Evolutionary conservation across 2,888 invertebrate genomes (phyloP).

Genomic region (Drosophila formosana): DNA sequence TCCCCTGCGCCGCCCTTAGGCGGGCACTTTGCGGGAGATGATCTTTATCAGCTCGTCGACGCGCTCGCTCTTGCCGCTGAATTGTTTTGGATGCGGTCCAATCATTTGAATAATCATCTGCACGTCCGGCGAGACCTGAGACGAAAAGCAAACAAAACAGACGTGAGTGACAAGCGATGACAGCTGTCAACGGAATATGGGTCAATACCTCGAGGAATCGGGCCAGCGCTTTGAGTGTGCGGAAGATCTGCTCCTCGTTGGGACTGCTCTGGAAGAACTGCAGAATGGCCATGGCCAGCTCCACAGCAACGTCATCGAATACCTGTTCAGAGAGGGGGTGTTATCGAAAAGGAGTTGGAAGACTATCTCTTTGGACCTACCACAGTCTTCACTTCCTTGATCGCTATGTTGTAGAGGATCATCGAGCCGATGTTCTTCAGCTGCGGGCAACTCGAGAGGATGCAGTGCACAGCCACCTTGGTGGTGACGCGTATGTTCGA

Average conservation of each 20-base stretch:
- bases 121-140: constrained; percentile 93
- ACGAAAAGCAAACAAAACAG: constrained; percentile 83
- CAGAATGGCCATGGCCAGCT: constrained; percentile 95
- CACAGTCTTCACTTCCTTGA: constrained; percentile 99
- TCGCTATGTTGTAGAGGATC: constrained; percentile 95
- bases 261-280: constrained; percentile 94
- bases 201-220: constrained; percentile 85
- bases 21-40: constrained; percentile 88
- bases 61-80: constrained; percentile 92
- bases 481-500: constrained; percentile 96
- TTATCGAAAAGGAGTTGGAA: not conserved
- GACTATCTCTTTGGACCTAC: constrained; percentile 87
- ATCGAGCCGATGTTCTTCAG: constrained; percentile 94
- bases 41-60: constrained; percentile 93
- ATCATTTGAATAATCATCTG: constrained; percentile 96
- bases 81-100: constrained; percentile 93
- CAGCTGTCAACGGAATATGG: constrained; percentile 69
- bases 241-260: constrained; percentile 91
- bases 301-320: constrained; percentile 96
- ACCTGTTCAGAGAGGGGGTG: constrained; percentile 87
- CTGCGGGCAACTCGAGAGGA: constrained; percentile 89
- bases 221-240: constrained; percentile 92
- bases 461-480: constrained; percentile 94
- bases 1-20: constrained; percentile 51
- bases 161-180: constrained; percentile 39